Base-by-base conservation (phyloP, 2,888 invertebrate species). In the Chesias legatella region DNA sequence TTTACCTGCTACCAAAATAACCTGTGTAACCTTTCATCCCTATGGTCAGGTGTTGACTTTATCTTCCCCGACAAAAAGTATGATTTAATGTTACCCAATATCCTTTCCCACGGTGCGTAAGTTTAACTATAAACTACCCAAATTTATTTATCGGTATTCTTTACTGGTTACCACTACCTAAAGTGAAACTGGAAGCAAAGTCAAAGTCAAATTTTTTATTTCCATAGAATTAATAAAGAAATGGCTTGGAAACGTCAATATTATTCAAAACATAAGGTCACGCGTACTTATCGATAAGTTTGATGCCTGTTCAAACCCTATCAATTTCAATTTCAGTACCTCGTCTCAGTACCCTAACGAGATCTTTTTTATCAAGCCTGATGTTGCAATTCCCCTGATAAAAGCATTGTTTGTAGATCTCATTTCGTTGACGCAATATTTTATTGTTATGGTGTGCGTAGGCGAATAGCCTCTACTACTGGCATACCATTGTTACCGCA, bases 31-130 rank as follows among this genome's bases (percentile, higher is more conserved):
- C 62, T 59, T 58, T 52, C 56, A 50, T 58, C 56, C 59, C 45
- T 48, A 53, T 58, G 70, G 71, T 75, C 75, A 79, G 79, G 79
- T 79, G 80, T 69, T 65, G 67, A 70, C 67, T 73, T 71, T 71
- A 77, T 75, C 67, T 66, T 51, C 49, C 58, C 51, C 49, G 52
- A 55, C 51, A 59, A 51, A 51, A 48, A 57, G 51, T 47, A 53
- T 69, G 67, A 68, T 54, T 57, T 55, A 56, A 58, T 57, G 48
- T 56, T 56, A 58, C 58, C 58, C 58, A 60, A 66, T 58, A 56
- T 62, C 46, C 53, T 64, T 83, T 82, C 84, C 75, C 84, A 85
- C 84, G 81, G 47, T 67, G 54, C 45, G 53, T 57, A 59, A 57
- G 52, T 17, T 43, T 51, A 5, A 22, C 7, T 22, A 22, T 22